Conservation (phyloP, 2,888 invertebrate genomes). For the Heliconius cydno region DNA sequence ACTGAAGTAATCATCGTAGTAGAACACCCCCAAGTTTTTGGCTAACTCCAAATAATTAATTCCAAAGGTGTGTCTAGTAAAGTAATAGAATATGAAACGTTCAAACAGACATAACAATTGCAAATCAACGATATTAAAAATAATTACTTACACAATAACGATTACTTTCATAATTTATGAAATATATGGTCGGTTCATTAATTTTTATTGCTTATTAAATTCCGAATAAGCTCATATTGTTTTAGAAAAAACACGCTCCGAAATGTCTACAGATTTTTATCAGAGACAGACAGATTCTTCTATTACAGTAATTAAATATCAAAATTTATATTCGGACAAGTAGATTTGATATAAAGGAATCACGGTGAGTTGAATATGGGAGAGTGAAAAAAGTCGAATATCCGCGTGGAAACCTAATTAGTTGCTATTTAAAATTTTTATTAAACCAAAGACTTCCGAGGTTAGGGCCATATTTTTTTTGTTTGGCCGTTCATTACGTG, state of each 20-base stretch:
- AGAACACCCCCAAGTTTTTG: not conserved
- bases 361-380: conserved; percentile 26
- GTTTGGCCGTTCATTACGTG: conserved; percentile 10
- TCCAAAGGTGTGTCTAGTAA: not conserved
- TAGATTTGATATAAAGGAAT: conserved; percentile 31
- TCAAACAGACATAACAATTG: conserved; percentile 36
- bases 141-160: conserved; percentile 45
- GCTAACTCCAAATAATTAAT: not conserved
- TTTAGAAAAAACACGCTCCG: conserved; percentile 39
- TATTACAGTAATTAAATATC: conserved; percentile 40
- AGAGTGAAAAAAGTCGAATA: not conserved
- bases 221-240: conserved; percentile 41
- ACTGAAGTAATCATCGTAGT: not conserved
- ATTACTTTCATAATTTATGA: conserved; percentile 46
- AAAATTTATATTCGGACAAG: conserved; percentile 38
- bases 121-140: conserved; percentile 39
- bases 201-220: conserved; percentile 47
- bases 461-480: conserved; percentile 19
- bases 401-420: conserved; percentile 23
- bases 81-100: not conserved
- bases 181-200: conserved; percentile 41
- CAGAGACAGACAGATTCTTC: conserved; percentile 34
- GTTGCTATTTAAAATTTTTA: conserved; percentile 5
- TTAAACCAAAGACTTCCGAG: conserved; percentile 17
- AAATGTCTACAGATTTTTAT: conserved; percentile 39